Percentiles rank a stretch among this genome's conserved stretches.
Evolutionary conservation across 2,113 vertebrate species (phyloP).

Genomic region (Oryzias curvinotus): DNA sequence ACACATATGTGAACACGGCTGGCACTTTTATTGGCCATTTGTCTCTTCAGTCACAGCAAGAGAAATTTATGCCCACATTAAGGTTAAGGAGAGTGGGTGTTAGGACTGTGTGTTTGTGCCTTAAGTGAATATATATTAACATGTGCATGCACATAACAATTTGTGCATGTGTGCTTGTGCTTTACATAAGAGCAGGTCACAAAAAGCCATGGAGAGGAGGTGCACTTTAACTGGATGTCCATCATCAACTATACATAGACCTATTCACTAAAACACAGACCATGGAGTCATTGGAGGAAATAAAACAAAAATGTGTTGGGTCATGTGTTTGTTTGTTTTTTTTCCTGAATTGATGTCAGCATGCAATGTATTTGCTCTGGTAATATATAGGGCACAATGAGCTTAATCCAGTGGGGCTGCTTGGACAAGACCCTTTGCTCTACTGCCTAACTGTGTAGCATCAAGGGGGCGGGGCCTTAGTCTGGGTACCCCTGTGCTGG

Average conservation of each 20-base stretch:
- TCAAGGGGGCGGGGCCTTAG: no score
- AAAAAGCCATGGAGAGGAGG: constrained; percentile 69
- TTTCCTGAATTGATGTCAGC: constrained; percentile 70
- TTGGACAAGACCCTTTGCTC: no score
- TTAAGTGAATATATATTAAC: constrained; percentile 67
- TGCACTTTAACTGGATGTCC: constrained; percentile 79
- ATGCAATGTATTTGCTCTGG: constrained; percentile 47
- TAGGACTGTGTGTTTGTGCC: constrained; percentile 56
- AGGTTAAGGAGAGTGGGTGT: constrained; percentile 61
- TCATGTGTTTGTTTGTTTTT: constrained; percentile 71
- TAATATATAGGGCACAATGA: constrained; percentile 1
- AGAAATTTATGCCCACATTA: constrained; percentile 73
- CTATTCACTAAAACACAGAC: constrained; percentile 74
- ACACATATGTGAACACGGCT: constrained; percentile 88
- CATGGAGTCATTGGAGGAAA: constrained; percentile 60
- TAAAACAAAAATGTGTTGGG: constrained; percentile 72
- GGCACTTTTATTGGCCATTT: constrained; percentile 96
- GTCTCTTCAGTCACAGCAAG: constrained; percentile 79
- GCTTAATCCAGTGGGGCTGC: no score
- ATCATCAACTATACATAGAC: constrained; percentile 67
- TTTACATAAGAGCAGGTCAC: constrained; percentile 42
- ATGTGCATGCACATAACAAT: constrained; percentile 32
- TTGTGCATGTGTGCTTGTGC: constrained; percentile 29
- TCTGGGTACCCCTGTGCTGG: no score
- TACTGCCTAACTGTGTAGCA: no score